phyloP scores from a whole-genome alignment of 2,113 vertebrate genomes.

The Petaurus breviceps region DNA sequence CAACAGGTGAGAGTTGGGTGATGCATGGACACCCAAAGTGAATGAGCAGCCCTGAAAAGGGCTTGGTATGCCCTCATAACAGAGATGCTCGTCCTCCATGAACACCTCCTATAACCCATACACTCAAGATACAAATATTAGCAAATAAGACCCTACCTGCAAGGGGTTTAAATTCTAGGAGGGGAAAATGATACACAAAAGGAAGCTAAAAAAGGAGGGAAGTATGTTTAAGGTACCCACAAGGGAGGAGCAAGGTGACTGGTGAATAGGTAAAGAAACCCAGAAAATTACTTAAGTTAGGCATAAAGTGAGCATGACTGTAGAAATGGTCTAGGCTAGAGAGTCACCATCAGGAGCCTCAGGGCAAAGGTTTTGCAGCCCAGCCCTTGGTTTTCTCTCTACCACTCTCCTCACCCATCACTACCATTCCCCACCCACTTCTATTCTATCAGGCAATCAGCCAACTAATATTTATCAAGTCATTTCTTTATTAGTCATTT shows the following conservation, averaged over 20 bases:
- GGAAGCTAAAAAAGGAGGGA: not conserved
- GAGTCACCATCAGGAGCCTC: not conserved
- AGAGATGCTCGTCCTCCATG: not conserved
- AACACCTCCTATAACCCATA: not conserved
- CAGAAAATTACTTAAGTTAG: not conserved
- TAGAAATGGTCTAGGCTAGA: not conserved
- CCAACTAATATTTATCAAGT: not conserved
- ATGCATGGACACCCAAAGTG: not conserved
- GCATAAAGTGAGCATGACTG: not conserved
- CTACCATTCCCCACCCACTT: not conserved
- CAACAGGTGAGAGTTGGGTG: no score
- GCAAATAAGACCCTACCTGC: not conserved
- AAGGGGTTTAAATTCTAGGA: not conserved
- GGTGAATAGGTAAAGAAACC: not conserved
- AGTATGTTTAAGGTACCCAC: not conserved
- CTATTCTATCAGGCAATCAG: not conserved
- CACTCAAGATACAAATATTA: not conserved
- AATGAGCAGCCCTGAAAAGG: not conserved
- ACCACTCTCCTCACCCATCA: not conserved
- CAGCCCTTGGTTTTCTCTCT: not conserved
- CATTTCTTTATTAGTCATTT: not conserved
- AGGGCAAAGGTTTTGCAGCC: not conserved
- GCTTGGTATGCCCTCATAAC: not conserved
- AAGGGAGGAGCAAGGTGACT: not conserved
- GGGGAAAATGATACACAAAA: not conserved